Percentiles rank a stretch among this genome's conserved stretches.
phyloP scores from a whole-genome alignment of 1,140 invertebrate species.

The Laupala kohalensis region DNA sequence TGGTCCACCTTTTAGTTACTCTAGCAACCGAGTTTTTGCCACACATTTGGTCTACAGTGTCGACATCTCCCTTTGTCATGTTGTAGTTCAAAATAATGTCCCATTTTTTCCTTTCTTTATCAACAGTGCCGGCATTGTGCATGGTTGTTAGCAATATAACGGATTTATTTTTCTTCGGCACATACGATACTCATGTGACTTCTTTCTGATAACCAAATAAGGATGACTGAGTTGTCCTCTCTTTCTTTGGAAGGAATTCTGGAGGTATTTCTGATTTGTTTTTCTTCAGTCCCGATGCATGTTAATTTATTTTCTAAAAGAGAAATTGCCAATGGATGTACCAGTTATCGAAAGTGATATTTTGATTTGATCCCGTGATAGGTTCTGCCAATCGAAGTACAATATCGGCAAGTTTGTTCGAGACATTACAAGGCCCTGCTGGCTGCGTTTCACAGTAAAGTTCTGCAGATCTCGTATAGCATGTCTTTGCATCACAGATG shows the following conservation, averaged over 20 bases:
- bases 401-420: conserved; percentile 21
- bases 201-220: conserved; percentile 1
- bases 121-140: background rate
- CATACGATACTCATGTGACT: background rate
- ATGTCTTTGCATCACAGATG: background rate
- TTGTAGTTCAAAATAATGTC: background rate
- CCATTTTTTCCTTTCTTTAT: background rate
- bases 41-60: background rate
- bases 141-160: background rate
- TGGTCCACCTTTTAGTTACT: background rate
- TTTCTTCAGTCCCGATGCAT: conserved; percentile 21
- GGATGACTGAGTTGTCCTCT: background rate
- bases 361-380: conserved; percentile 18
- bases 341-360: conserved; percentile 22
- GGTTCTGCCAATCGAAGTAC: conserved; percentile 16
- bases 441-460: conserved; percentile 14
- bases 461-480: background rate
- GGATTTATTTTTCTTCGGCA: background rate
- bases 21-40: background rate
- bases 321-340: conserved; percentile 18
- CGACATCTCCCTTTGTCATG: background rate
- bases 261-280: conserved; percentile 19
- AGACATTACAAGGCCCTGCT: conserved; percentile 21
- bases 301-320: conserved; percentile 18
- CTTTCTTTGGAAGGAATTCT: conserved; percentile 2